phyloP scores from a whole-genome alignment of 2,113 vertebrate genomes.

The Naja naja region DNA sequence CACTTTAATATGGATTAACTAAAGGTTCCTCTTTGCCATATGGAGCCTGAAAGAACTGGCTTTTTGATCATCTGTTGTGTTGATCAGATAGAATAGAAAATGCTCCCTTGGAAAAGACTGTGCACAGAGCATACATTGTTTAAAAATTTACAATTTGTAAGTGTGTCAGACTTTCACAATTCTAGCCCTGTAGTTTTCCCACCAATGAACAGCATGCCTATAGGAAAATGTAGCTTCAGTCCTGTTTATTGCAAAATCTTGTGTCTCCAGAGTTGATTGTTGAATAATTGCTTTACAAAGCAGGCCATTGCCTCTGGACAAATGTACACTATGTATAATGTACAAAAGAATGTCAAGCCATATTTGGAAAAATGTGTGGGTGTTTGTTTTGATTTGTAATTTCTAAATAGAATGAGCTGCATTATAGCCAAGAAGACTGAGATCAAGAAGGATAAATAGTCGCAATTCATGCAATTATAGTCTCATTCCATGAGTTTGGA shows the following conservation, averaged over 20 bases:
- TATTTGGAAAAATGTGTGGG: slow-evolving; percentile 41
- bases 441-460: slow-evolving; percentile 34
- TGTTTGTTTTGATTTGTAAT: slow-evolving; percentile 41
- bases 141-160: neutral
- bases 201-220: neutral
- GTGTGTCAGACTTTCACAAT: neutral
- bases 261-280: neutral
- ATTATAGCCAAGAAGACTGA: neutral
- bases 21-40: neutral
- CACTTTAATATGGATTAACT: neutral
- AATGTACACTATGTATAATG: neutral
- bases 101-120: neutral
- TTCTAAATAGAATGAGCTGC: slow-evolving; percentile 25
- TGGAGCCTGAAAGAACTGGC: neutral
- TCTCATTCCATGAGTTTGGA: neutral
- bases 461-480: slow-evolving; percentile 44
- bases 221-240: slow-evolving; percentile 8
- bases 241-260: slow-evolving; percentile 37
- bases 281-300: slow-evolving; percentile 28
- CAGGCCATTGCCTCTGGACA: slow-evolving; percentile 8
- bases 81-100: neutral
- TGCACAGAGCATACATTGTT: neutral
- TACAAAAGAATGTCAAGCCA: slow-evolving; percentile 8
- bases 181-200: neutral
- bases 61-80: neutral